A percentile compares a stretch with the other conserved stretches of the same genome.
phyloP scores from a whole-genome alignment of 2,888 invertebrate species.

The Sesamia inferens region DNA sequence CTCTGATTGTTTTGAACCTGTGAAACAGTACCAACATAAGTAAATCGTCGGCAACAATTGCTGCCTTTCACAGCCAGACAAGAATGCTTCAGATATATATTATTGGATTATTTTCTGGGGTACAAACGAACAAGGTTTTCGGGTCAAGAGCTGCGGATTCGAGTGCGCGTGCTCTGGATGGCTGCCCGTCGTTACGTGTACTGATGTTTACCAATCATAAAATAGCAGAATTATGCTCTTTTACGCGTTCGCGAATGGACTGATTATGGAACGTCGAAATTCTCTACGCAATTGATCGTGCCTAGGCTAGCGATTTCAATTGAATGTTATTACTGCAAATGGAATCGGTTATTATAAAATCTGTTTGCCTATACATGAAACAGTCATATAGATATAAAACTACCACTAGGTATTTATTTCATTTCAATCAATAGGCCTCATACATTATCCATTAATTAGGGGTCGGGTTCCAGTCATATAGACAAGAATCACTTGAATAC shows the following conservation, averaged over 20 bases:
- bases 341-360: conserved; percentile 14
- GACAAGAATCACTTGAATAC: too few relatives aligned
- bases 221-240: conserved; percentile 50
- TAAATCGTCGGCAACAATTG: conserved; percentile 64
- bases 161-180: conserved; percentile 60
- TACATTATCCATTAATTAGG: not conserved
- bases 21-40: conserved; percentile 45
- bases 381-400: not conserved
- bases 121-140: conserved; percentile 75
- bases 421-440: not conserved
- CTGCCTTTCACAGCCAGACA: conserved; percentile 64
- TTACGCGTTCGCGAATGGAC: conserved; percentile 49
- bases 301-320: conserved; percentile 19
- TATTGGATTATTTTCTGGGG: conserved; percentile 72
- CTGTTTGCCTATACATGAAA: conserved; percentile 7
- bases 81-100: conserved; percentile 70
- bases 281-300: conserved; percentile 29
- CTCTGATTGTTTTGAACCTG: conserved; percentile 35
- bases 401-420: not conserved
- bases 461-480: not conserved
- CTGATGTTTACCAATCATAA: conserved; percentile 64
- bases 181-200: conserved; percentile 45
- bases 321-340: conserved; percentile 27
- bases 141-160: conserved; percentile 76
- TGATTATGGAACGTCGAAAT: conserved; percentile 30